phyloP scores from a whole-genome alignment of 2,113 vertebrate species.

The Rhynchomys soricoides region DNA sequence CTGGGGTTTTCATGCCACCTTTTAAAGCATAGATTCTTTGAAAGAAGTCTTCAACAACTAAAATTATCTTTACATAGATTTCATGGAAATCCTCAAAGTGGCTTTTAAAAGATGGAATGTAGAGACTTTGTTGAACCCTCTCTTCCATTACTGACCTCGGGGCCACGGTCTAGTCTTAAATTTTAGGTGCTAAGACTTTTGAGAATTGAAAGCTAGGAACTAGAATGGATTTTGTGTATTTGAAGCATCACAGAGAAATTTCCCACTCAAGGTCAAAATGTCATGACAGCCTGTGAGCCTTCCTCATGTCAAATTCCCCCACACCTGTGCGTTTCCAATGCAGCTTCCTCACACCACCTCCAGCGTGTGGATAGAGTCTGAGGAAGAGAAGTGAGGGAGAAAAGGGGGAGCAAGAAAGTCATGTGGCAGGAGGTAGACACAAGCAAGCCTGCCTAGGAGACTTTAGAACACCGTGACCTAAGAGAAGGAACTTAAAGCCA shows the following conservation, averaged over 20 bases:
- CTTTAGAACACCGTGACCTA: background rate
- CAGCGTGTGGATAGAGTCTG: background rate
- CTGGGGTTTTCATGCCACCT: background rate
- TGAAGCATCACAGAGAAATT: background rate
- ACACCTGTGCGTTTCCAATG: background rate
- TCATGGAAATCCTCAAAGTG: slow-evolving; percentile 17
- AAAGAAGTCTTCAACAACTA: slow-evolving; percentile 12
- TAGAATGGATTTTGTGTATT: background rate
- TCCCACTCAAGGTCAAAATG: background rate
- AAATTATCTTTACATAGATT: slow-evolving; percentile 21
- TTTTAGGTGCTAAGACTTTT: slow-evolving; percentile 21
- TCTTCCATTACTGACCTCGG: background rate
- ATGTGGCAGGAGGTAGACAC: accelerated
- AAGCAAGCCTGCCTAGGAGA: background rate
- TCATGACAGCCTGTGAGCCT: background rate
- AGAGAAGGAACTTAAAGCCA: background rate
- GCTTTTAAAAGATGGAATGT: background rate
- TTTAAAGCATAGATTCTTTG: background rate
- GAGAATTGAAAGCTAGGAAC: slow-evolving; percentile 26
- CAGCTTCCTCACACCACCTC: background rate
- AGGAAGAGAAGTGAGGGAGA: background rate
- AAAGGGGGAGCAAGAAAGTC: background rate
- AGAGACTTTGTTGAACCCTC: background rate
- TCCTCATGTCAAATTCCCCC: background rate
- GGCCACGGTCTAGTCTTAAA: background rate